Evolutionary conservation across 2,797 vertebrate genomes (phyloP), one percentile per base, ranked within the genome.

Genomic region (Melanotaenia pygmaea): DNA sequence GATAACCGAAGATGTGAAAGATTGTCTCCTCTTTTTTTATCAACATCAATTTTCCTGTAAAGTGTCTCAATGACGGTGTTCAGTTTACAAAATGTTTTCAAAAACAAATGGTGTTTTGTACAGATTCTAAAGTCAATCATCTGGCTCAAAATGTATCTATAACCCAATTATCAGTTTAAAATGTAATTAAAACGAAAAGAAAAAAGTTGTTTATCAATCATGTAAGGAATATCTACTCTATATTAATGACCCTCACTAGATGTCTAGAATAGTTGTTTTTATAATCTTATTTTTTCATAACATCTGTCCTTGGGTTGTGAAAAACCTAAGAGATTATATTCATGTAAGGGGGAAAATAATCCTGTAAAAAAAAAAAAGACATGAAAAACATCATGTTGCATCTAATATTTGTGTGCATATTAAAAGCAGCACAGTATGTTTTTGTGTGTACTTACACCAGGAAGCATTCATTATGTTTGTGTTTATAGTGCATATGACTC

Each of bases 301-400:
- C 84, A 90, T 87, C 86, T 88, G 82, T 67, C 58, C 24, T 72
- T 56, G 14, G 67, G 38, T 72, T 59, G 8, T 77, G 34, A 80
- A 86, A 88, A 85, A 88, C 78, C 60, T 58, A 16, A 16, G 74
- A 85, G 83, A 86, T 89, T 82, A 86, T 38, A 75, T 73, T 64
- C 28, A 54, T 79, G 43, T 70, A 50, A 0, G 22, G 54, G 8
- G 20, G 53, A 34, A 87, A 76, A 79, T 87, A 90, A 90, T 90
- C 88, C 78, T 20, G 43, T 20, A 26, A 40, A 45, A 47, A 47
- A 64, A 32, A 32, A 79, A 72, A 62, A n/a, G 57, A 75, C 18
- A 67, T 75, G 74, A 84, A 87, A 90, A 93, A 90, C 81, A 89
- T 86, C 50, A 69, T 78, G 37, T 45, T 9, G 22, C 1, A 6